Conservation (phyloP, 2,888 invertebrate species). For the Anaspis maculata region DNA sequence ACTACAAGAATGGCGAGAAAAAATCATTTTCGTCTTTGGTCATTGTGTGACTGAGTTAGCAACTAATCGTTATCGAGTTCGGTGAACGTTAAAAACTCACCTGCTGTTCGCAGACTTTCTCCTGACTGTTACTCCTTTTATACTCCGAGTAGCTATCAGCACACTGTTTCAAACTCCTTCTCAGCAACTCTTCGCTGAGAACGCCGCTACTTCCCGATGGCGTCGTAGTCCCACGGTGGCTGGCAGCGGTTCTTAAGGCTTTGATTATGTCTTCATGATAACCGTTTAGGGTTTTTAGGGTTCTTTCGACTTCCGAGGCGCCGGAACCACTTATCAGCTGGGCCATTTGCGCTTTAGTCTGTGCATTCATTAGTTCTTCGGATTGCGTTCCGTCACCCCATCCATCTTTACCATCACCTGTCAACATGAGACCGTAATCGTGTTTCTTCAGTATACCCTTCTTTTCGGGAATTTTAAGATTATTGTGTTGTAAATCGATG, state of each 20-base stretch:
- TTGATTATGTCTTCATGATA: constrained; percentile 89
- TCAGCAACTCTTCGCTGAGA: constrained; percentile 59
- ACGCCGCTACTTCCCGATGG: constrained; percentile 58
- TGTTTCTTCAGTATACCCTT: constrained; percentile 88
- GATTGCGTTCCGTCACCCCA: constrained; percentile 66
- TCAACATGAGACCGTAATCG: constrained; percentile 66
- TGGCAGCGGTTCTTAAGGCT: constrained; percentile 76
- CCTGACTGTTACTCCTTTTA: constrained; percentile 56
- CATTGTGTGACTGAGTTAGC: too few species aligned
- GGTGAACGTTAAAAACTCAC: too few species aligned
- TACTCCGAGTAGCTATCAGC: constrained; percentile 50
- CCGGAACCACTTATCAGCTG: constrained; percentile 47
- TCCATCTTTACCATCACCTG: constrained; percentile 62
- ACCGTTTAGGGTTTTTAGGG: constrained; percentile 81
- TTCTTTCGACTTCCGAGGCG: constrained; percentile 74
- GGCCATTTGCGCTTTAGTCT: constrained; percentile 55
- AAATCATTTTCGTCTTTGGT: too few species aligned
- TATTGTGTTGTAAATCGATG: constrained; percentile 71
- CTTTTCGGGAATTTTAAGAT: constrained; percentile 76
- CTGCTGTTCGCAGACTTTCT: constrained; percentile 67
- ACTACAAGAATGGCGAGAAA: too few species aligned
- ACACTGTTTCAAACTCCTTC: constrained; percentile 60
- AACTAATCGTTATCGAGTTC: too few species aligned
- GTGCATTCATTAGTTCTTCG: constrained; percentile 31
- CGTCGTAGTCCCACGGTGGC: constrained; percentile 52